Evolutionary conservation across 2,888 invertebrate species (phyloP), one percentile per base, ranked within the genome.

Genomic region (Euclidia mi): DNA sequence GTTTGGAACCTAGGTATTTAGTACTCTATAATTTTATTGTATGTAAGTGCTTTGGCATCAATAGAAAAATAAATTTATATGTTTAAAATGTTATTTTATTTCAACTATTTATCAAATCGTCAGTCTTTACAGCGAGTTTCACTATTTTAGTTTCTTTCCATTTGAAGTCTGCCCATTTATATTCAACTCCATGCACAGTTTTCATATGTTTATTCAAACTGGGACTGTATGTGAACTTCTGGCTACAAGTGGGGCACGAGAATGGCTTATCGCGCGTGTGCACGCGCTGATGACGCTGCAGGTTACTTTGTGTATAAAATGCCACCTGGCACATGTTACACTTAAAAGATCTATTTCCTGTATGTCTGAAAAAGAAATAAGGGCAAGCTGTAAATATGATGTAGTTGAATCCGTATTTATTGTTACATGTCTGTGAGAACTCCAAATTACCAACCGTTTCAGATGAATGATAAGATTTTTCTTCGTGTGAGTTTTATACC

Each of bases 161-260:
- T 60, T 78, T 88, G 31, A 78, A 74, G 58, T 92, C 87, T 37
- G 84, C 82, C 91, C 94, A 92, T 71, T 89, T 91, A 64, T 88
- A 93, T 25, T 86, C 78, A 11, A 92, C 76, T 17, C 90, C 88
- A 71, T 95, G 94, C 1, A 90, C 79, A 20, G 83, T 85, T 31
- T 83, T 84, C 89, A 94, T 91, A 63, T 95, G 94, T 73, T 92
- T 94, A 69, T 94, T 94, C 2, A 94, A 81, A 61, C 92, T 93
- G 14, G 91, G 84, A 56, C 94, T 94, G 51, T 93, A 90, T 14
- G 88, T 82, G 60, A 94, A 94, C 35, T 82, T 82, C 59, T 92
- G 91, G 1, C 84, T 69, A 50, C 94, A 95, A 25, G 85, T 82
- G 0, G 90, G 89, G 55, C 94, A 95, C 0, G 84, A 68, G 66